Conservation (phyloP, 2,888 invertebrate species). For the Noctua janthe region DNA sequence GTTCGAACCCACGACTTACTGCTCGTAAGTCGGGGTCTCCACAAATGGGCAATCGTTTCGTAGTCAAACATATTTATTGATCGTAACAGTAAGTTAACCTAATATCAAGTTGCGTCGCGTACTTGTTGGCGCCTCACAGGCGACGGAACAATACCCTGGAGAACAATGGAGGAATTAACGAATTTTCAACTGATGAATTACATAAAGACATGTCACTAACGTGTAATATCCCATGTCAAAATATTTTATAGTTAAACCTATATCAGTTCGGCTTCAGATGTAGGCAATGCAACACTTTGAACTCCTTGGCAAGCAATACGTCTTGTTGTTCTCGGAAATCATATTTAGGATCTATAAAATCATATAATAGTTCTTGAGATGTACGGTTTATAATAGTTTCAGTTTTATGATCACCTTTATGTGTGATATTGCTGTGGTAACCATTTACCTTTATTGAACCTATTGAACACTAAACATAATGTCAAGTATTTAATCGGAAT, state of each 20-base stretch:
- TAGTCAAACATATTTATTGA: conserved; percentile 56
- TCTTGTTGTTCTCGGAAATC: conserved; percentile 33
- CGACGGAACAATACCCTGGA: conserved; percentile 59
- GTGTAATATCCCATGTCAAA: conserved; percentile 17
- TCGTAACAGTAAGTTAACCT: conserved; percentile 60
- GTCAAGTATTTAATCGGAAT: conserved; percentile 30
- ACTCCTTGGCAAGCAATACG: conserved; percentile 45
- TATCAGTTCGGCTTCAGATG: conserved; percentile 35
- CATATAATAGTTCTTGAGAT: background rate
- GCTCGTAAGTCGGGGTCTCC: too few species aligned
- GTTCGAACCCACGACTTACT: too few species aligned
- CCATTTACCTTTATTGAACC: conserved; percentile 5
- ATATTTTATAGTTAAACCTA: conserved; percentile 4
- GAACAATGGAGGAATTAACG: conserved; percentile 66
- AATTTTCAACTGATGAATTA: conserved; percentile 58
- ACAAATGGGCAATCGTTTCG: conserved; percentile 31
- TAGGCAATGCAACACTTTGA: conserved; percentile 44
- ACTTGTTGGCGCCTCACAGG: conserved; percentile 63
- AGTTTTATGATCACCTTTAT: conserved; percentile 30
- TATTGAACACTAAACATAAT: conserved; percentile 24
- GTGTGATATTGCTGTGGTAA: conserved; percentile 14
- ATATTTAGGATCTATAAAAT: conserved; percentile 18
- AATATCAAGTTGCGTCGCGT: conserved; percentile 67
- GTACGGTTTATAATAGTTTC: conserved; percentile 13
- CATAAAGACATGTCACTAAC: conserved; percentile 11